Evolutionary conservation across 2,113 vertebrate genomes (phyloP).

Genomic region (Brachionichthys hirsutus): DNA sequence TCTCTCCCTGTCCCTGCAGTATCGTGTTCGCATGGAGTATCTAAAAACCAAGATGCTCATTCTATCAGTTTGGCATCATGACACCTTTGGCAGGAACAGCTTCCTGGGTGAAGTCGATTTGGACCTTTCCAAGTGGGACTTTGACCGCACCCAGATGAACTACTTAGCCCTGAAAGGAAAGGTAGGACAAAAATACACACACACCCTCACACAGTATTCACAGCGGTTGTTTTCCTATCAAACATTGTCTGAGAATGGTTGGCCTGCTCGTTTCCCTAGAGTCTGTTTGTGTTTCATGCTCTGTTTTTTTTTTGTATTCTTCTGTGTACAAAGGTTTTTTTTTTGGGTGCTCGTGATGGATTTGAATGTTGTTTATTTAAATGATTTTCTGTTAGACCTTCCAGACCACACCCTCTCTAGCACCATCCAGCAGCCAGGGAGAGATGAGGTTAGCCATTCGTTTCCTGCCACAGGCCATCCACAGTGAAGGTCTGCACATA

Average conservation of each 20-base stretch:
- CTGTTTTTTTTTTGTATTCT: neutral
- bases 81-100: slow-evolving; percentile 93
- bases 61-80: slow-evolving; percentile 95
- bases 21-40: slow-evolving; percentile 85
- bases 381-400: slow-evolving; percentile 5
- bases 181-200: slow-evolving; percentile 71
- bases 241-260: slow-evolving; percentile 24
- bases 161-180: slow-evolving; percentile 87
- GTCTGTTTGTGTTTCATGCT: slow-evolving; percentile 27
- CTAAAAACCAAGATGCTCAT: slow-evolving; percentile 87
- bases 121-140: slow-evolving; percentile 90
- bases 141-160: slow-evolving; percentile 85
- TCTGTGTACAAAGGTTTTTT: neutral
- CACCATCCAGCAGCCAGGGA: slow-evolving; percentile 80
- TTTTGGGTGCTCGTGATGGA: neutral
- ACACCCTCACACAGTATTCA: neutral
- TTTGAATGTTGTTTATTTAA: slow-evolving; percentile 19
- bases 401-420: slow-evolving; percentile 76
- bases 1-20: slow-evolving; percentile 74
- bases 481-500: slow-evolving; percentile 72
- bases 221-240: slow-evolving; percentile 37
- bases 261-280: neutral
- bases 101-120: slow-evolving; percentile 95
- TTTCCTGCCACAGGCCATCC: slow-evolving; percentile 85
- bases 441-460: slow-evolving; percentile 90